These are phyloP conservation scores for Ceyx cyanopectus DNA, from an alignment of 2,113 vertebrate genomes.

Conservation along the genomic window DNA sequence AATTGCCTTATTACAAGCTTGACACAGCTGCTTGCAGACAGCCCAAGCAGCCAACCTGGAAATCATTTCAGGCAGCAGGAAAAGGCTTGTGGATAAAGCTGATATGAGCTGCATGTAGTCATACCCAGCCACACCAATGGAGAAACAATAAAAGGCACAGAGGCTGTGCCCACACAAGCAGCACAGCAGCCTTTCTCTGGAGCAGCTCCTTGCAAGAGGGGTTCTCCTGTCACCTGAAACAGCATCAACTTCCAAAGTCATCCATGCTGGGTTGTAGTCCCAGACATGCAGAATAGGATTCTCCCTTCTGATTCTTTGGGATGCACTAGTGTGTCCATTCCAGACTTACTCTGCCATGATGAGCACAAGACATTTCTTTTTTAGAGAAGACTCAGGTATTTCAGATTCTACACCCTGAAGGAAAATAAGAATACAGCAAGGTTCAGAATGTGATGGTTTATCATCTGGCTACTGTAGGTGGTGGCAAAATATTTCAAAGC, in stretches of 20 bases:
- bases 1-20: neutral
- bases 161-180: neutral
- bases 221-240: neutral
- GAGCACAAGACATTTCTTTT: neutral
- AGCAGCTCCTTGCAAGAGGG: neutral
- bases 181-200: neutral
- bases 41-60: neutral
- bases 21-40: neutral
- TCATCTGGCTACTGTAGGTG: neutral
- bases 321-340: neutral
- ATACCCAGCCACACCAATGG: neutral
- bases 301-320: neutral
- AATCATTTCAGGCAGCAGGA: conserved; percentile 36
- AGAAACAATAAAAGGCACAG: neutral
- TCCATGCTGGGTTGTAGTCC: neutral
- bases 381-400: neutral
- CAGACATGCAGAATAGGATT: neutral
- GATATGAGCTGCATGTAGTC: neutral
- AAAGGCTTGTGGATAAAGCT: neutral
- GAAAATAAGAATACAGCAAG: neutral
- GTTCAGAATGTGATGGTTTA: neutral
- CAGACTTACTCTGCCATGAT: neutral
- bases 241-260: neutral
- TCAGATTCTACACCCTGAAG: neutral
- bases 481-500: neutral